phyloP scores from a whole-genome alignment of 2,888 invertebrate genomes.

The Drosophila flavopinicola region DNA sequence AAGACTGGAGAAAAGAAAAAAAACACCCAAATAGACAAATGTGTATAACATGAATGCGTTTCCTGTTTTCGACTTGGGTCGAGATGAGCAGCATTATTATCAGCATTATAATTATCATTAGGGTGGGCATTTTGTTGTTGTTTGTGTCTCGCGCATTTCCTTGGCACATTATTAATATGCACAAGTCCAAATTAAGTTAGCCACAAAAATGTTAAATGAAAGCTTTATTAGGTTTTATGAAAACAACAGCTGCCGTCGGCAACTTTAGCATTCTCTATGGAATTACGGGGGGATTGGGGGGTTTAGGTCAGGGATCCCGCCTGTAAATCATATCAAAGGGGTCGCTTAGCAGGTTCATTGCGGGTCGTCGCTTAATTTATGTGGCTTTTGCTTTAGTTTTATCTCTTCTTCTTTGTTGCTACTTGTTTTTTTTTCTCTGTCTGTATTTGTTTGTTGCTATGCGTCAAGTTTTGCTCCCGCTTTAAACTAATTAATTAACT shows the following conservation, averaged over 20 bases:
- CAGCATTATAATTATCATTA: slow-evolving; percentile 16
- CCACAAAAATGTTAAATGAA: slow-evolving; percentile 56
- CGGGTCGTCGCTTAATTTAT: slow-evolving; percentile 66
- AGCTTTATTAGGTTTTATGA: slow-evolving; percentile 66
- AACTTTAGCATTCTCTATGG: too few relatives aligned
- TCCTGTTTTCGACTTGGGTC: slow-evolving; percentile 42
- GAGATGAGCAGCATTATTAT: slow-evolving; percentile 19
- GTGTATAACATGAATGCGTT: slow-evolving; percentile 31
- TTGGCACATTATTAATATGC: slow-evolving; percentile 57
- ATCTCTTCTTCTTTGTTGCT: slow-evolving; percentile 8
- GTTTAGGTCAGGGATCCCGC: slow-evolving; percentile 36
- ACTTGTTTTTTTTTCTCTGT: slow-evolving; percentile 7
- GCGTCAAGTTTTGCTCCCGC: slow-evolving; percentile 48
- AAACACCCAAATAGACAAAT: slow-evolving; percentile 40
- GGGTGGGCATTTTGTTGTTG: background rate
- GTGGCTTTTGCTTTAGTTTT: slow-evolving; percentile 58
- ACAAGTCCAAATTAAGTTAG: slow-evolving; percentile 61
- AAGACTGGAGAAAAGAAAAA: slow-evolving; percentile 4
- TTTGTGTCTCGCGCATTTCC: slow-evolving; percentile 45
- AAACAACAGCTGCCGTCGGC: slow-evolving; percentile 53
- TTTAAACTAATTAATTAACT: slow-evolving; percentile 69
- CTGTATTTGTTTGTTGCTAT: slow-evolving; percentile 16
- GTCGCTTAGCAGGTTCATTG: slow-evolving; percentile 55
- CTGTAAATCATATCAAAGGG: slow-evolving; percentile 65
- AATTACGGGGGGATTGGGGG: background rate